Evolutionary conservation across 2,888 invertebrate genomes (phyloP), one percentile per base, ranked within the genome.

Genomic region (Colletes collaris): DNA sequence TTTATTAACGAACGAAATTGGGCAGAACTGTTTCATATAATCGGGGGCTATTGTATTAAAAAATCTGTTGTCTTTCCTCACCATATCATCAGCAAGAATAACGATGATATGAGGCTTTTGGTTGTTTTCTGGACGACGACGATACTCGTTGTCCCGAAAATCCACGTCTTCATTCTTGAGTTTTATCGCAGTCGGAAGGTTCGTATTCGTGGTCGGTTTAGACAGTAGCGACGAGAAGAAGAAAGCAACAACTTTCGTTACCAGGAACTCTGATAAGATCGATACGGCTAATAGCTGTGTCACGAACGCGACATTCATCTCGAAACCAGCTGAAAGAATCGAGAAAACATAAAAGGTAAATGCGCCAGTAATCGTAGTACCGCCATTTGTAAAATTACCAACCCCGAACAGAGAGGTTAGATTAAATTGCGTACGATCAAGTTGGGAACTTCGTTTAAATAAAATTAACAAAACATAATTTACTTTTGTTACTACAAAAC

Each of bases 41-140:
- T 40, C 40, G 40, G 0, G 40, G 6, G 3, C 40, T 40, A 50
- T 50, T n/a, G 13, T 50, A 50, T 4, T 27, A 8, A 11, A 13
- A 56, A 27, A 56, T 35, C 11, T 37, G 7, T 13, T 3, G 8
- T 35, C 4, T 59, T 55, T 58, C 8, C 74, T 87, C 73, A 93
- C 93, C 91, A 93, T 84, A 85, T 93, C 93, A 68, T 93, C 93
- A 4, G 92, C 93, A 16, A 93, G 79, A 19, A 93, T 93, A 50
- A 93, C 82, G 40, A 93, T 80, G 63, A 93, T 92, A 81, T 93
- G 89, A 1, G 92, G 93, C 71, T 85, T 87, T 50, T 63, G 55
- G 16, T 68, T 52, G 63, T n/a, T 56, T 0, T 37, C 49, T 1
- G 7, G 68, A 4, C 0, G 49, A 52, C n/a, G 13, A 27, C 44